A percentile compares a stretch with the other conserved stretches of the same genome.
Evolutionary conservation across 2,113 vertebrate species (phyloP).

Genomic region (Ranitomeya imitator): DNA sequence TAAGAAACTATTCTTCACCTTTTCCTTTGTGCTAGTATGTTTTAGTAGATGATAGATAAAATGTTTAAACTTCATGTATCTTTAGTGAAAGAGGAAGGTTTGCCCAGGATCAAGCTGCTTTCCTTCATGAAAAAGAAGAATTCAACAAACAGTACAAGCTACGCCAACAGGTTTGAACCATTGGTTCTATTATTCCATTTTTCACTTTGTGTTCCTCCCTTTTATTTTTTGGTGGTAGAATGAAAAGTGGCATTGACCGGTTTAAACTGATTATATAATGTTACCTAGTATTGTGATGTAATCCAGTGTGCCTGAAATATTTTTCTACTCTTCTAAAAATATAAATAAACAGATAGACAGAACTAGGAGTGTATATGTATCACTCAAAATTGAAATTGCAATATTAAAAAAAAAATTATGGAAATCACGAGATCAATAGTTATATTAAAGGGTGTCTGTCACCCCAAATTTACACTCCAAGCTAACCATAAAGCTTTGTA

Average conservation of each 20-base stretch:
- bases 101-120: conserved; percentile 60
- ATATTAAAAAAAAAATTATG: too few species aligned
- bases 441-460: too few species aligned
- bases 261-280: too few species aligned
- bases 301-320: neutral
- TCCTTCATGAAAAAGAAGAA: conserved; percentile 69
- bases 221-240: neutral
- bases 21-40: neutral
- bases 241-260: too few species aligned
- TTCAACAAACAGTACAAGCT: conserved; percentile 66
- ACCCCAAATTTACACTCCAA: too few species aligned
- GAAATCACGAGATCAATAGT: too few species aligned
- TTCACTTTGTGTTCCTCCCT: neutral
- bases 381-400: too few species aligned
- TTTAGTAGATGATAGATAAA: neutral
- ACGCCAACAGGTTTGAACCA: conserved; percentile 68
- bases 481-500: too few species aligned
- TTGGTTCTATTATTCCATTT: neutral
- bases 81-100: conserved; percentile 68
- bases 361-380: too few species aligned
- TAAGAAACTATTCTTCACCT: neutral
- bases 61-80: neutral
- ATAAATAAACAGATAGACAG: too few species aligned
- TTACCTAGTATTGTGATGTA: neutral
- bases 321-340: too few species aligned